Base-by-base conservation (phyloP, 1,140 invertebrate genomes). In the Diuraphis noxia region DNA sequence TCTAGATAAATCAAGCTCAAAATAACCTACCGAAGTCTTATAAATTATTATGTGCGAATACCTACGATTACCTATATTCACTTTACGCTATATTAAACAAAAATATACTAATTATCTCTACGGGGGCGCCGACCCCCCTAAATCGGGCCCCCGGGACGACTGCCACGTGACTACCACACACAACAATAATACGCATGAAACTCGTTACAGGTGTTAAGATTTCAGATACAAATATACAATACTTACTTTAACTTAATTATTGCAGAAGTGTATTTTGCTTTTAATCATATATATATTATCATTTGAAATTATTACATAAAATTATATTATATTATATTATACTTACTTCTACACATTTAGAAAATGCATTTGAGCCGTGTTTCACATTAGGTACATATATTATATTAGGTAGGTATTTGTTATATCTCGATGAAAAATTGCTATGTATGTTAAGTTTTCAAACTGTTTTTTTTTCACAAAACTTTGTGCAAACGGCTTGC, bases 101-200 rank as follows among this genome's bases (percentile, higher is more conserved):
- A 72, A 72, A n/a, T n/a, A n/a, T 17, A n/a, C 56, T 72, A 72
- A n/a, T 72, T n/a, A 72, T 72, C 56, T 72, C n/a, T n/a, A n/a
- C 56, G 30, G 30, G n/a, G n/a, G n/a, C 10, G 90, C 90, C 46
- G 90, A 36, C 40, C 88, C 88, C 88, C 88, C 88, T 79, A 90
- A 90, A 90, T 79, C 88, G 88, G 88, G 88, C 88, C 88, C 92
- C 88, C 93, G 93, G 93, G 87, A 79, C 92, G 30, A 90, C 72
- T 56, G 40, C 85, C 13, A 30, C 46, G 56, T 92, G 56, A 88
- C 88, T 41, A 34, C 56, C 46, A 49, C 19, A 49, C 56, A 34
- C 56, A 72, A 49, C 56, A n/a, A n/a, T 72, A 49, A 72, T n/a
- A n/a, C n/a, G 43, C 43, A 72, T 63, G 13, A n/a, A 13, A 4